Base-by-base conservation (phyloP, 2,113 vertebrate species). In the Campylomormyrus numenius region DNA sequence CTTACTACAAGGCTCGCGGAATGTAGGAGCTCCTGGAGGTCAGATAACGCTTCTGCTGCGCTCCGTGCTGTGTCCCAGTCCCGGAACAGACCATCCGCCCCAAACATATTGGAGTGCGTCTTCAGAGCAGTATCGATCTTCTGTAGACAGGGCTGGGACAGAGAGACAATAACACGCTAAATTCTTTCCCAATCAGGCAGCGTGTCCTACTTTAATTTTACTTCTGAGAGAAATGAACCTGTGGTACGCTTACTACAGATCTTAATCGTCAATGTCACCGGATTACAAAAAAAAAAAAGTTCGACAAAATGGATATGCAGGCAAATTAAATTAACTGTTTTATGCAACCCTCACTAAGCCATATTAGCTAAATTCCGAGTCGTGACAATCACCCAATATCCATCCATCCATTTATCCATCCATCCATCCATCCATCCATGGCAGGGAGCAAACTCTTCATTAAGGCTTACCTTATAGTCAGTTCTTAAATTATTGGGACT, bases 71-170 rank as follows among this genome's bases (percentile, higher is more conserved):
- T 2, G 8, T 90, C 24, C 88, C 94, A 94, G 49, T 86, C 0
- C 13, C 58, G 1, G 87, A 94, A 92, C 19, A 80, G 2, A 24
- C 92, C 89, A 3, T 92, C 19, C 3, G 0, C 87, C 39, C 92
- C 35, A 27, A 96, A 91, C 11, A 89, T 90, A 48, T 89, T 88
- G 0, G 0, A 52, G 90, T 96, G 96, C n/a, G 90, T 93, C 0
- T 27, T 84, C 1, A 96, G 91, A 52, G 92, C 91, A 0, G 31
- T 31, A 15, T 91, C 31, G 0, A 96, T 93, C 92, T 95, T 96
- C 56, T 6, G 70, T 27, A 94, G 17, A 42, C 96, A 96, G 0
- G 31, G n/a, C 96, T 96, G 90, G 53, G 84, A 88, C 10, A 49
- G 88, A 3, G 42, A 85, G 19, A 24, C 15, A 80, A 39, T 39